Evolutionary conservation across 2,888 invertebrate genomes (phyloP).

Genomic region (Eustalomyia histrio): DNA sequence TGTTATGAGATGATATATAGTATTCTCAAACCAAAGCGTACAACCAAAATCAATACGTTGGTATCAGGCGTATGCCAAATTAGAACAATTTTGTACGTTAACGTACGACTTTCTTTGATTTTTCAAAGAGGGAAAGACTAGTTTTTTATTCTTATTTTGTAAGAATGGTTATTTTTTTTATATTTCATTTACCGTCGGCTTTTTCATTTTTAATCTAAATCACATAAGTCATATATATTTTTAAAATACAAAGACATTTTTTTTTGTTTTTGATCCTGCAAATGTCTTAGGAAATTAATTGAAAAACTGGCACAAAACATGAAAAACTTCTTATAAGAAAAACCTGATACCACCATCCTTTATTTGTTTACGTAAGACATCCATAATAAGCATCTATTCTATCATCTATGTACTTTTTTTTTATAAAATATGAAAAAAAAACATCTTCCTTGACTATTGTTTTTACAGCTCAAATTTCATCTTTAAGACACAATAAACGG

Average conservation of each 20-base stretch:
- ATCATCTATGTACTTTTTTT: not conserved
- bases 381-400: not conserved
- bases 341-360: not conserved
- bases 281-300: constrained; percentile 16
- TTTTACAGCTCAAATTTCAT: constrained; percentile 57
- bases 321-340: not conserved
- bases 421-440: not conserved
- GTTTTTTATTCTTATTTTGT: not conserved
- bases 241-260: constrained; percentile 2
- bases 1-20: no score
- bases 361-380: not conserved
- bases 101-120: no score
- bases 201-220: not conserved
- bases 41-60: no score
- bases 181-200: not conserved
- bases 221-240: not conserved
- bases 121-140: no score
- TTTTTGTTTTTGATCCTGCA: not conserved
- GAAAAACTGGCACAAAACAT: not conserved
- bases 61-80: no score
- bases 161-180: no score
- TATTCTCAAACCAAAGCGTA: no score
- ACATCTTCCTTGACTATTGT: constrained; percentile 29
- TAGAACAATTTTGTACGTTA: no score
- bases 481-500: constrained; percentile 56